Conservation (phyloP, 2,888 invertebrate genomes). For the Polydrusus cervinus region DNA sequence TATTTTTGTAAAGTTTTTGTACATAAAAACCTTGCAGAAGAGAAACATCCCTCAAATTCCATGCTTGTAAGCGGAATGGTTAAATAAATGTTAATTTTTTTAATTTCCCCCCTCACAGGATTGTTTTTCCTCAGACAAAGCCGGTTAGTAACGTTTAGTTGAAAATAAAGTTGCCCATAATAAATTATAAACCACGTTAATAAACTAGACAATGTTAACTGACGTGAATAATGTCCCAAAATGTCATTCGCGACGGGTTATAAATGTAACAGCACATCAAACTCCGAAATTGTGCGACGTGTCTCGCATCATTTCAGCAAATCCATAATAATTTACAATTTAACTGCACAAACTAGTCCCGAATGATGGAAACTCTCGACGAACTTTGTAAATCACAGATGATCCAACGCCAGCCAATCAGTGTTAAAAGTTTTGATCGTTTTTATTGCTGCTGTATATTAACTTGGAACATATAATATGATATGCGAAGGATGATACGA, state of each 20-base stretch:
- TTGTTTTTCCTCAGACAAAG: too few relatives aligned
- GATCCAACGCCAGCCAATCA: constrained; percentile 11
- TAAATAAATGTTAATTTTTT: too few relatives aligned
- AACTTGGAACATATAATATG: too few relatives aligned
- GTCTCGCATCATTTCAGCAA: constrained; percentile 15
- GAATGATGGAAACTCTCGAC: constrained; percentile 9
- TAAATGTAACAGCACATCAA: constrained; percentile 25
- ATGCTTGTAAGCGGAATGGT: too few relatives aligned
- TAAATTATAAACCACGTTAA: not conserved
- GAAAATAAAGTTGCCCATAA: too few relatives aligned
- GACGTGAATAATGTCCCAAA: constrained; percentile 1
- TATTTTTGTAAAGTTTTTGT: too few relatives aligned
- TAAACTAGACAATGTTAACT: not conserved
- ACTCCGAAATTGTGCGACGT: constrained; percentile 16
- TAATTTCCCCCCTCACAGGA: too few relatives aligned
- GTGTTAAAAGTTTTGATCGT: not conserved
- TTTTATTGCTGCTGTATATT: not conserved
- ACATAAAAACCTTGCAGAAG: too few relatives aligned
- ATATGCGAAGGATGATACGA: too few relatives aligned
- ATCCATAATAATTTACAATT: constrained; percentile 35
- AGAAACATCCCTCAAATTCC: too few relatives aligned
- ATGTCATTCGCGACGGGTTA: constrained; percentile 22
- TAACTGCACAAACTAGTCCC: constrained; percentile 1
- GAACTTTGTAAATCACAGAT: constrained; percentile 30
- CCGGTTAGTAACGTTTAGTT: too few relatives aligned